Evolutionary conservation across 2,888 invertebrate species (phyloP).

Genomic region (Orchesellides sinensis): DNA sequence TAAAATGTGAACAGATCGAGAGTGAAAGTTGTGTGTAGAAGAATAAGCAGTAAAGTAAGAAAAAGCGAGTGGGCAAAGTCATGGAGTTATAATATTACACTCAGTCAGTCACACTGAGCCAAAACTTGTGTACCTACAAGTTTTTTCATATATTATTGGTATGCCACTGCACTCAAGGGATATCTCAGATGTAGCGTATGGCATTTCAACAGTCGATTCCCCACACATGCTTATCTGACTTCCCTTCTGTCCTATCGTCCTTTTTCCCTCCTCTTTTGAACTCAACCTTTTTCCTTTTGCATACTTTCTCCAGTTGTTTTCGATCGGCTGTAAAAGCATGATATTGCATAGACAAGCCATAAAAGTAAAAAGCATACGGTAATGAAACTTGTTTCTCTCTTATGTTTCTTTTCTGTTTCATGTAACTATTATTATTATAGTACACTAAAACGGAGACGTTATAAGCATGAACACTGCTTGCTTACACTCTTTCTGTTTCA

Average conservation of each 20-base stretch:
- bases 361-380: conserved; percentile 65
- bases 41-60: neutral
- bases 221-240: conserved; percentile 48
- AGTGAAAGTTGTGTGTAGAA: conserved; percentile 8
- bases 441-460: neutral
- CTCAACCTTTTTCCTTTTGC: conserved; percentile 38
- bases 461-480: neutral
- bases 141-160: neutral
- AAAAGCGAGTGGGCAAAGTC: neutral
- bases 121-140: neutral
- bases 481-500: conserved; percentile 29
- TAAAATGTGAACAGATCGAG: neutral
- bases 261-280: conserved; percentile 19
- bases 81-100: conserved; percentile 10
- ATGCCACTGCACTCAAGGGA: conserved; percentile 45
- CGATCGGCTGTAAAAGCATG: conserved; percentile 60
- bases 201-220: conserved; percentile 64
- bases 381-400: conserved; percentile 63
- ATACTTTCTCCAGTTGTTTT: conserved; percentile 42
- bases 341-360: conserved; percentile 64
- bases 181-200: conserved; percentile 58
- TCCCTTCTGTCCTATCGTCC: conserved; percentile 16
- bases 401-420: conserved; percentile 35
- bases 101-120: neutral
- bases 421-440: conserved; percentile 34